Base-by-base conservation (phyloP, 2,113 vertebrate species). In the Ageneiosus marmoratus region DNA sequence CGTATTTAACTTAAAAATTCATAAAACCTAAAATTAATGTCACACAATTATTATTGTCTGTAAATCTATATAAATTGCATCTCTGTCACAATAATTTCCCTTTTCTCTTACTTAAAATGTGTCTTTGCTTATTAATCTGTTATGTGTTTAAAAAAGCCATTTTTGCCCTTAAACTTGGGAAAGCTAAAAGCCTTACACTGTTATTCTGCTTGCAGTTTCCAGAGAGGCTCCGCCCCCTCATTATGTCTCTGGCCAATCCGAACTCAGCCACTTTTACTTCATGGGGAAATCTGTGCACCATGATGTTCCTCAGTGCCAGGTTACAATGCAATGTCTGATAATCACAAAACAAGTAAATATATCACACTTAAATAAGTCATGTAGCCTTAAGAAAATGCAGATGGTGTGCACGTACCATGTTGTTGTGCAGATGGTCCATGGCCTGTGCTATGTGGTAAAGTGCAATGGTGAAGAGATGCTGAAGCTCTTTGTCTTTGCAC, bases 201-300 rank as follows among this genome's bases (percentile, higher is more conserved):
- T 67, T 67, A 37, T 34, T 84, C 20, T 82, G 89, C 85, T 89
- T 90, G 48, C 77, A 88, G 70, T 73, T 92, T 89, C 90, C 90
- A 37, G 58, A 79, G 15, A 88, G 86, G 70, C 90, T 91, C 3
- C 62, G 77, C 27, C 86, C 84, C 51, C 82, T 74, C 0, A 85
- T 88, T 20, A 93, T 32, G 63, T 93, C 91, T 60, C 85, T 88
- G 46, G 93, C 92, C 81, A 93, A 80, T 11, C 93, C 89, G 0
- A 94, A 94, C 87, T 94, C 93, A 0, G 88, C 86, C 60, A 94
- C 85, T 41, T 94, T 94, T 67, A 93, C 89, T 84, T 94, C 92
- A 89, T 89, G 90, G 0, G 93, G 93, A 84, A 93, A 94, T 74
- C 63, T 90, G 67, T 88, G 89, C 20, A 94, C 88, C 91, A 94